Conservation (phyloP, 2,797 vertebrate species). For the Triplophysa yarkandensis region DNA sequence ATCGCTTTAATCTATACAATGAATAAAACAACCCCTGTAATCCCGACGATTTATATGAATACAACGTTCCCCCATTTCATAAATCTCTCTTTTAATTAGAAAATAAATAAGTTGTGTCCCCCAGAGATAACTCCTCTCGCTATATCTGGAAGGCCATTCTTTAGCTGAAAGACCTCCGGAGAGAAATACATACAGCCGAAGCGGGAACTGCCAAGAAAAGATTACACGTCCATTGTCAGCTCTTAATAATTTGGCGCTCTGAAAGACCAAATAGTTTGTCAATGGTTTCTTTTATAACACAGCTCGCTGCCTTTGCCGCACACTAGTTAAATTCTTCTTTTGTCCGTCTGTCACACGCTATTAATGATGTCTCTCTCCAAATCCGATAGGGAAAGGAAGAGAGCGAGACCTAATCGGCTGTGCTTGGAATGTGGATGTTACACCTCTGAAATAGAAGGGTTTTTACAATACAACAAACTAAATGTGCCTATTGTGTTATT, state of each 20-base stretch:
- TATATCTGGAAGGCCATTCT: slow-evolving; percentile 42
- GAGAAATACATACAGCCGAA: slow-evolving; percentile 22
- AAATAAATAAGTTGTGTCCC: slow-evolving; percentile 44
- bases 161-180: slow-evolving; percentile 41
- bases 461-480: slow-evolving; percentile 57
- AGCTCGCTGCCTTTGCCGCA: slow-evolving; percentile 37
- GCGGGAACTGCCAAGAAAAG: slow-evolving; percentile 44
- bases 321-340: slow-evolving; percentile 48
- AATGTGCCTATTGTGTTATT: slow-evolving; percentile 36
- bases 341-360: slow-evolving; percentile 50
- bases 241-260: slow-evolving; percentile 59
- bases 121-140: slow-evolving; percentile 22
- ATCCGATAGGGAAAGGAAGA: slow-evolving; percentile 30
- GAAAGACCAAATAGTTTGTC: slow-evolving; percentile 57
- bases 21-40: slow-evolving; percentile 20
- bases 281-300: slow-evolving; percentile 53
- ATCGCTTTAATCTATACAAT: slow-evolving; percentile 29
- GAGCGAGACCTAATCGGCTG: slow-evolving; percentile 39
- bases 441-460: too few relatives aligned
- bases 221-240: slow-evolving; percentile 61
- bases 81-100: slow-evolving; percentile 38
- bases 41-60: slow-evolving; percentile 23
- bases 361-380: slow-evolving; percentile 42
- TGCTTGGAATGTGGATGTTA: background rate
- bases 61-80: slow-evolving; percentile 32